Evolutionary conservation across 2,797 vertebrate species (phyloP).

Genomic region (Molossus molossus): DNA sequence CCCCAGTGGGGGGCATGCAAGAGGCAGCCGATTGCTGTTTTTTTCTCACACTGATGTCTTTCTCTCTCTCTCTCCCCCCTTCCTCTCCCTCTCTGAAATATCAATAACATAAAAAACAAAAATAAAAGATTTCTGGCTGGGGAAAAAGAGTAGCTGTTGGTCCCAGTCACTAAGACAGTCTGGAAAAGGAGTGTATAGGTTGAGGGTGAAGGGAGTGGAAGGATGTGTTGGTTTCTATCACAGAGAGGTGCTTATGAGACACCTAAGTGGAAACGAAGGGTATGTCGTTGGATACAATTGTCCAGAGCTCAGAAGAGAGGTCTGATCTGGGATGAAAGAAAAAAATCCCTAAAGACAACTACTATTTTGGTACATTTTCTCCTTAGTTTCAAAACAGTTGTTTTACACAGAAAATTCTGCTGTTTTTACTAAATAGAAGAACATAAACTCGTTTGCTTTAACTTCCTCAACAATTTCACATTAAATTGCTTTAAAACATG

Average conservation of each 20-base stretch:
- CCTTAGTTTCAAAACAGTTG: background rate
- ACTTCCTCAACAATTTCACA: background rate
- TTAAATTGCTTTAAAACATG: background rate
- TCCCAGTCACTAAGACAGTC: background rate
- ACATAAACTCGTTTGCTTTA: background rate
- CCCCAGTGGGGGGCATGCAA: no score
- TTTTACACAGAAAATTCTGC: background rate
- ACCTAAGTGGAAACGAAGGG: background rate
- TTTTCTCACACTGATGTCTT: no score
- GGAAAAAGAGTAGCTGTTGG: background rate
- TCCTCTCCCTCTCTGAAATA: no score
- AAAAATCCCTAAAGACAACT: background rate
- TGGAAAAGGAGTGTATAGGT: accelerated
- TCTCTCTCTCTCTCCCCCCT: no score
- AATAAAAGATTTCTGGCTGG: background rate
- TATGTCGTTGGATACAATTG: background rate
- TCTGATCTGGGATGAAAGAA: background rate
- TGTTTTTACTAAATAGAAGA: background rate
- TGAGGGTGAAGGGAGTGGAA: background rate
- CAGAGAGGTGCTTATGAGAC: background rate
- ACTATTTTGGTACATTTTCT: background rate
- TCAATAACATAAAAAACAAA: no score
- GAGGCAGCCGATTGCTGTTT: no score
- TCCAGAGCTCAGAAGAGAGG: background rate
- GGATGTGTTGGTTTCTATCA: background rate